phyloP scores from a whole-genome alignment of 2,113 vertebrate genomes.

The Girardinichthys multiradiatus region DNA sequence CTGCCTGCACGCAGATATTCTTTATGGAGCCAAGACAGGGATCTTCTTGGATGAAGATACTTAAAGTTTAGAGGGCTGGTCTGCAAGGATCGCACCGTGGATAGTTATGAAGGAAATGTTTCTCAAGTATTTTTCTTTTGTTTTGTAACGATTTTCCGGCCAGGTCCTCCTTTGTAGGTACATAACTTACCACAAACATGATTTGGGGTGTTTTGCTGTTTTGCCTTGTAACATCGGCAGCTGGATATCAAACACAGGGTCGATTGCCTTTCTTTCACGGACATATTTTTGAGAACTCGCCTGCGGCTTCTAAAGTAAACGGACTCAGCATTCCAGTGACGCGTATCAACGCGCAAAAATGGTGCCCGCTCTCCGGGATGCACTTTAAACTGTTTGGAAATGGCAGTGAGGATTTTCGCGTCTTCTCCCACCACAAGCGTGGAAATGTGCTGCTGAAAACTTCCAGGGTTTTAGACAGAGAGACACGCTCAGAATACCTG shows the following conservation, averaged over 20 bases:
- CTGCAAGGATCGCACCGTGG: constrained; percentile 34
- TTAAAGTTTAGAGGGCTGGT: constrained; percentile 56
- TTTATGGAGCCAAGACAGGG: constrained; percentile 47
- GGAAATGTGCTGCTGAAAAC: constrained; percentile 84
- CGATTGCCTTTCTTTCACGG: constrained; percentile 82
- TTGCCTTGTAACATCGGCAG: constrained; percentile 68
- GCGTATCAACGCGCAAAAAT: constrained; percentile 82
- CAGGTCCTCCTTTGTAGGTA: constrained; percentile 40
- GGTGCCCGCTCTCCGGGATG: constrained; percentile 82
- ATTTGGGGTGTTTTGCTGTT: constrained; percentile 73
- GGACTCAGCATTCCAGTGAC: constrained; percentile 84
- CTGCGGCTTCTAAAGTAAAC: constrained; percentile 83
- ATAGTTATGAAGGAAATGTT: constrained; percentile 47
- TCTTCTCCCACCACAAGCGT: constrained; percentile 82
- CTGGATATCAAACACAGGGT: constrained; percentile 66
- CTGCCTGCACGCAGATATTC: constrained; percentile 51
- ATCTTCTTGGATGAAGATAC: constrained; percentile 45
- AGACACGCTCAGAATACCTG: constrained; percentile 80
- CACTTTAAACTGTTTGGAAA: constrained; percentile 84
- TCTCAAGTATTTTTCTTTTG: constrained; percentile 37
- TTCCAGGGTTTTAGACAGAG: constrained; percentile 82
- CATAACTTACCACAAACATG: constrained; percentile 74
- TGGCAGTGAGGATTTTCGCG: constrained; percentile 83
- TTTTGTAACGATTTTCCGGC: constrained; percentile 47
- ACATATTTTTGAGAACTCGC: constrained; percentile 87